Conservation (phyloP, 2,888 invertebrate species). For the Brassicogethes aeneus region DNA sequence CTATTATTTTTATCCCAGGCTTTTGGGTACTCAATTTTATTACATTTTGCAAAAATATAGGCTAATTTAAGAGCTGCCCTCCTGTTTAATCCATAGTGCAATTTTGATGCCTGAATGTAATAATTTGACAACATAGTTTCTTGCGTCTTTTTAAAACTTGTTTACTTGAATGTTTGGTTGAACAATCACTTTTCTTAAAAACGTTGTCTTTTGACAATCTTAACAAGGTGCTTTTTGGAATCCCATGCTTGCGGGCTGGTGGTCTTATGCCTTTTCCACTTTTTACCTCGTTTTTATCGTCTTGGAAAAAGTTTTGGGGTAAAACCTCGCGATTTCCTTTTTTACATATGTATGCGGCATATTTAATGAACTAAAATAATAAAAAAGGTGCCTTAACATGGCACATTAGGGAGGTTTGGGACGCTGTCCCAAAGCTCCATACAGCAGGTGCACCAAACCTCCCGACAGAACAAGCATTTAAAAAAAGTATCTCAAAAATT, state of each 20-base stretch:
- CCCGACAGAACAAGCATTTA: too few relatives aligned
- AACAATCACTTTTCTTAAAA: constrained; percentile 4
- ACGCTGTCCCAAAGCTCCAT: constrained; percentile 2
- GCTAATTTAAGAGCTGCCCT: constrained; percentile 3
- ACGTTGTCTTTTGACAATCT: neutral
- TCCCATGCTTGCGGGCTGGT: constrained; percentile 4
- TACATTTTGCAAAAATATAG: constrained; percentile 1
- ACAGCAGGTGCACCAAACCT: neutral
- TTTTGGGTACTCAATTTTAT: neutral
- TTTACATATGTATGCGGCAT: too few relatives aligned
- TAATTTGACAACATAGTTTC: constrained; percentile 5
- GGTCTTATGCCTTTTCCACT: neutral
- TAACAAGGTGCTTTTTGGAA: neutral
- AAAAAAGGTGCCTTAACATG: neutral
- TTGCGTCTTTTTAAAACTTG: constrained; percentile 5
- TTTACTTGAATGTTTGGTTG: constrained; percentile 7
- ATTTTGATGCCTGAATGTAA: constrained; percentile 4
- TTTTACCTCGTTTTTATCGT: neutral
- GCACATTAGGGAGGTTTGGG: neutral
- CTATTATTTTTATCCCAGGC: neutral
- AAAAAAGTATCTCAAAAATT: too few relatives aligned
- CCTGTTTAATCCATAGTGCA: constrained; percentile 4
- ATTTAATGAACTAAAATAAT: too few relatives aligned
- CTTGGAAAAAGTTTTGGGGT: neutral
- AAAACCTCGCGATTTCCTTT: neutral